Base-by-base conservation (phyloP, 2,888 invertebrate species). In the Cryptocheilus praepositus region DNA sequence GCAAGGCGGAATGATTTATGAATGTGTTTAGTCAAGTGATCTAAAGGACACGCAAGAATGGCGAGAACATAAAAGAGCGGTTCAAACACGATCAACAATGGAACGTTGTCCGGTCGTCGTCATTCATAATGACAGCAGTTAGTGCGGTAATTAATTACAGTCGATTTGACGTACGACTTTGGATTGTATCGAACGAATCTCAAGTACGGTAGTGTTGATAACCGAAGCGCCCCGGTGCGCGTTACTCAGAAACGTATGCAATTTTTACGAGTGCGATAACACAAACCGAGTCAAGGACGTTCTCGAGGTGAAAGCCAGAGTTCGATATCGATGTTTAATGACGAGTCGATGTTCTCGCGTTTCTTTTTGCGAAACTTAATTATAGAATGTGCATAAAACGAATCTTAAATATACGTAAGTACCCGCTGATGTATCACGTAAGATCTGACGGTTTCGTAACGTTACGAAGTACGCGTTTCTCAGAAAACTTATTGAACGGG, bases 231-330 rank as follows among this genome's bases (percentile, higher is more conserved):
- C 51, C 52, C 55, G 61, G 16, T 49, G 49, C 49, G 16, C 57
- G 28, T 46, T 53, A 22, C 21, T 13, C 15, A 5, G 44, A 56
- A 60, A 66, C 16, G 19, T 22, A 61, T 49, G 56, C 53, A 61
- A 73, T 66, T 74, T 70, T 74, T 67, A 67, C 16, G 67, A 51
- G 28, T 28, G 44, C 43, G 76, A 77, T 77, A 72, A 77, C 57
- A 11, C 36, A 45, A 71, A 73, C 15, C 61, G 51, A 71, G 69
- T 52, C 64, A 72, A 77, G 74, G 71, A 54, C 69, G 58, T 45
- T 25, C 45, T 53, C 59, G 61, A 77, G 64, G 68, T 56, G 54
- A 68, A 57, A 53, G 59, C 49, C 28, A 58, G 21, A 49, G 18
- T 64, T 58, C 43, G 7, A 18, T 43, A 16, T 28, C 28, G 18